Percentiles rank a stretch among this genome's conserved stretches.
Conservation (phyloP, 92 coral and sea anemone genomes). For the Porites divaricata region DNA sequence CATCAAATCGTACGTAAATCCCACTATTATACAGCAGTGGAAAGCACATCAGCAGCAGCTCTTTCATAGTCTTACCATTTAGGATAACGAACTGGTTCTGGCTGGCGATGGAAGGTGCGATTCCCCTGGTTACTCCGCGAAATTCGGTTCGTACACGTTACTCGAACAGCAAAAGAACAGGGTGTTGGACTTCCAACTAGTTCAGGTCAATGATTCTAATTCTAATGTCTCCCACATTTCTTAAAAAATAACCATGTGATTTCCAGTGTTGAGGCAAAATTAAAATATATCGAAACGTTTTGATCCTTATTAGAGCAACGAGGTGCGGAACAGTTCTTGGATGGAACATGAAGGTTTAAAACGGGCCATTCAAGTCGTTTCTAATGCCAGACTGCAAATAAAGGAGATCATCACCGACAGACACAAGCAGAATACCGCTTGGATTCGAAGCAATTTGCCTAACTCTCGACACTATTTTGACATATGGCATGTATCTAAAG, state of each 20-base stretch:
- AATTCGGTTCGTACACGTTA: conserved; percentile 56
- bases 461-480: conserved; percentile 52
- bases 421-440: conserved; percentile 25
- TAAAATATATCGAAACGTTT: background rate
- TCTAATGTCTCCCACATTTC: background rate
- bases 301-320: conserved; percentile 45
- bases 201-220: conserved; percentile 39
- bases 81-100: conserved; percentile 6
- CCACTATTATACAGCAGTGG: conserved; percentile 46
- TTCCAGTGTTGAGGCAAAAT: background rate
- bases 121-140: conserved; percentile 57
- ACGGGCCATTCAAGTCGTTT: conserved; percentile 37
- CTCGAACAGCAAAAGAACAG: conserved; percentile 52
- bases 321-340: conserved; percentile 55
- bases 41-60: conserved; percentile 36
- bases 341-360: conserved; percentile 57
- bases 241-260: background rate
- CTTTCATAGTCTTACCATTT: background rate
- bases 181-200: conserved; percentile 58
- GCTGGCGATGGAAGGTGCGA: conserved; percentile 65
- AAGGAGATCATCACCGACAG: conserved; percentile 41
- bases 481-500: conserved; percentile 57
- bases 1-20: conserved; percentile 12
- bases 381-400: conserved; percentile 22
- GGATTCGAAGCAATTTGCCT: conserved; percentile 26